phyloP scores from a whole-genome alignment of 2,113 vertebrate species.

The Mugil cephalus region DNA sequence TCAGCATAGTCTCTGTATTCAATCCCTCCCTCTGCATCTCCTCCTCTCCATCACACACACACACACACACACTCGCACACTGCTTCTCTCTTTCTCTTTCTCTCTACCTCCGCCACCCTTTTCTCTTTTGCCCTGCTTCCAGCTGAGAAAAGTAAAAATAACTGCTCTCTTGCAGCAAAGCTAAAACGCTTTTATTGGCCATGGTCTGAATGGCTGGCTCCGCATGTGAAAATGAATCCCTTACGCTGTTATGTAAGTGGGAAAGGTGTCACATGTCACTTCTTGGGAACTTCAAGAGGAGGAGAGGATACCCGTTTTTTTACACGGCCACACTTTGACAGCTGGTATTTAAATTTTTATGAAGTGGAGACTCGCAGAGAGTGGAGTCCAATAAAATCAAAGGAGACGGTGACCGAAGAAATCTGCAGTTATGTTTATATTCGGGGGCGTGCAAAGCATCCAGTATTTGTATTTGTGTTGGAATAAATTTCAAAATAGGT shows the following conservation, averaged over 20 bases:
- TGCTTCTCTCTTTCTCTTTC: constrained; percentile 30
- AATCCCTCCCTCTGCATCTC: constrained; percentile 52
- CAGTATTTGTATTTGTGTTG: too few species aligned
- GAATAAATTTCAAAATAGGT: too few species aligned
- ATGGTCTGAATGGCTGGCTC: constrained; percentile 53
- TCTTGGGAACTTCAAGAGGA: constrained; percentile 8
- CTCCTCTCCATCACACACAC: constrained; percentile 28
- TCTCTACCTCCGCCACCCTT: constrained; percentile 40
- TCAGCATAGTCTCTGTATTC: constrained; percentile 50
- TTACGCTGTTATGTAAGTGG: constrained; percentile 16
- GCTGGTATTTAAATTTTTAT: constrained; percentile 17
- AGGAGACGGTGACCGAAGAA: neutral
- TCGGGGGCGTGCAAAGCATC: too few species aligned
- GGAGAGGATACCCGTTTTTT: constrained; percentile 6
- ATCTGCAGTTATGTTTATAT: too few species aligned
- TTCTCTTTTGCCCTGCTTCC: constrained; percentile 67
- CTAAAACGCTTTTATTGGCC: constrained; percentile 59
- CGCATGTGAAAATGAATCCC: constrained; percentile 50
- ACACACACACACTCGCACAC: constrained; percentile 16
- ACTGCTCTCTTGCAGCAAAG: constrained; percentile 60
- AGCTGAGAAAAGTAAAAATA: constrained; percentile 78
- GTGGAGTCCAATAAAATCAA: neutral
- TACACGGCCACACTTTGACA: constrained; percentile 7
- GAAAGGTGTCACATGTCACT: constrained; percentile 42
- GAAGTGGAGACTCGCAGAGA: constrained; percentile 7